phyloP scores from a whole-genome alignment of 2,888 invertebrate genomes.

The Anarsia innoxiella region DNA sequence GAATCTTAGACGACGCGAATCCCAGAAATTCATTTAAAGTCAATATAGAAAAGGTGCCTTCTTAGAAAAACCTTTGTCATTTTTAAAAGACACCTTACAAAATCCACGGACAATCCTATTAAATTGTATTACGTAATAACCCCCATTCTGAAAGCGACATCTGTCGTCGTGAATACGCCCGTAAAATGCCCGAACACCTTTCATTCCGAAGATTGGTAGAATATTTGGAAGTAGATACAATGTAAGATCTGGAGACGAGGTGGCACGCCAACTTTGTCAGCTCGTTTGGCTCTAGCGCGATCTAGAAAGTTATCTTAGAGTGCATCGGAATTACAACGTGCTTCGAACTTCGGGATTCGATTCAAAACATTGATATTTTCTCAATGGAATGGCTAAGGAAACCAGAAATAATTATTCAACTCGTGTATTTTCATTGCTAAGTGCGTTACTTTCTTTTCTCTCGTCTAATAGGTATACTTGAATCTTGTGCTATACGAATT shows the following conservation, averaged over 20 bases:
- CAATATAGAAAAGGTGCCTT: too few relatives aligned
- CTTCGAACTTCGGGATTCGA: conserved; percentile 55
- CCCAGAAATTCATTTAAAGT: too few relatives aligned
- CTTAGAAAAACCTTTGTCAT: too few relatives aligned
- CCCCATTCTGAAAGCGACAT: conserved; percentile 17
- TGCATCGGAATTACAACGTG: conserved; percentile 66
- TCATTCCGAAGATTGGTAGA: conserved; percentile 31
- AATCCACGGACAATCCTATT: not conserved
- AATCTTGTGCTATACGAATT: too few relatives aligned
- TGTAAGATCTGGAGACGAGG: conserved; percentile 28
- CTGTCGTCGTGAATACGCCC: conserved; percentile 18
- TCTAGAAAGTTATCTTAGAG: conserved; percentile 61
- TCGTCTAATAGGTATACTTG: too few relatives aligned
- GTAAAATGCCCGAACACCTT: conserved; percentile 27
- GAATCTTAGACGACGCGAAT: too few relatives aligned
- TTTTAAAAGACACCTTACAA: too few relatives aligned
- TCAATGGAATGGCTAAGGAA: too few relatives aligned
- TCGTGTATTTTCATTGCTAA: too few relatives aligned
- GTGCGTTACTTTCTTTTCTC: too few relatives aligned
- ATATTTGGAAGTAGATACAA: conserved; percentile 31
- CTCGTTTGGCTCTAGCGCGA: conserved; percentile 55
- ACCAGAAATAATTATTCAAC: too few relatives aligned
- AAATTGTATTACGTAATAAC: not conserved
- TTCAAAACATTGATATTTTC: too few relatives aligned
- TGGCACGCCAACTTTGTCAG: conserved; percentile 53